Conservation (phyloP, 2,888 invertebrate genomes). For the Polymixis flavicincta region DNA sequence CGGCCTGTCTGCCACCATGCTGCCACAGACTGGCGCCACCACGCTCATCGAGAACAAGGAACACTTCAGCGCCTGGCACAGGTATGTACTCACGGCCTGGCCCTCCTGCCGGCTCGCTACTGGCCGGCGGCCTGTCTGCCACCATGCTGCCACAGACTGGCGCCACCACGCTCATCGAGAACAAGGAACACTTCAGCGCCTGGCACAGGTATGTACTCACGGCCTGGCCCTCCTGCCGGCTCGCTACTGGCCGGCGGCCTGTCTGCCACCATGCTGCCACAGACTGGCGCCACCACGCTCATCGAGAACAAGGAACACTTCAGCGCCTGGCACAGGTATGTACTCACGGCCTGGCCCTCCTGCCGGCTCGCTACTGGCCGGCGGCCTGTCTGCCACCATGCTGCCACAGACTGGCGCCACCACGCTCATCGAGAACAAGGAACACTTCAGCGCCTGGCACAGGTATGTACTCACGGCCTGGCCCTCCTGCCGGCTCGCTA, state of each 20-base stretch:
- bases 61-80: conserved; percentile 93
- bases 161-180: conserved; percentile 92
- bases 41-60: conserved; percentile 93
- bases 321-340: conserved; percentile 89
- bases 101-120: conserved; percentile 90
- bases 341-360: conserved; percentile 76
- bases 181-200: conserved; percentile 94
- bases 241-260: conserved; percentile 92
- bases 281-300: conserved; percentile 92
- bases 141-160: conserved; percentile 92
- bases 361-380: conserved; percentile 92
- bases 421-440: conserved; percentile 93
- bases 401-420: conserved; percentile 93
- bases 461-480: conserved; percentile 74
- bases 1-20: conserved; percentile 91
- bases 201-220: conserved; percentile 70
- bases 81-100: conserved; percentile 75
- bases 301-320: conserved; percentile 94
- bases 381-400: conserved; percentile 91
- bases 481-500: conserved; percentile 90
- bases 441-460: conserved; percentile 93
- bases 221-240: conserved; percentile 88
- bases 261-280: conserved; percentile 92
- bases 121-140: conserved; percentile 92
- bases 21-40: conserved; percentile 92